Base-by-base conservation (phyloP, 2,797 vertebrate species). In the Enteromius mattozi region DNA sequence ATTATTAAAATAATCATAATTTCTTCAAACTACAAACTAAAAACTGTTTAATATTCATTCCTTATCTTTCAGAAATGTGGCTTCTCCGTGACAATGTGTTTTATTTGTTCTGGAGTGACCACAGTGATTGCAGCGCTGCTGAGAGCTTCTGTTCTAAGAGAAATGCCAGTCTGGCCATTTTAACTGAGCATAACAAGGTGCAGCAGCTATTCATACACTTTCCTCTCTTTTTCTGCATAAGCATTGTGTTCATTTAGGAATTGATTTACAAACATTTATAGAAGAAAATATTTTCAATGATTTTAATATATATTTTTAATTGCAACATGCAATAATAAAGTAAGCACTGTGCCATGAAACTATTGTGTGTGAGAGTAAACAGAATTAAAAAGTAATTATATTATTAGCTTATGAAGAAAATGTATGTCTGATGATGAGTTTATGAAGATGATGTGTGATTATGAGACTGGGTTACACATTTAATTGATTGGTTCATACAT, bases 31-130 rank as follows among this genome's bases (percentile, higher is more conserved):
- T 24, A 59, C 54, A 59, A 27, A 27, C 54, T 21, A 59, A 4
- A 24, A 61, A 2, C 56, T 9, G 24, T 24, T 24, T 24, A 24
- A 27, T 27, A 27, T 59, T 59, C n/a, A 59, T n/a, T 59, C 54
- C 54, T 5, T 7, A 35, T 30, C 10, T 79, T 86, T 68, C 61
- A 88, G 87, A 88, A 47, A 27, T 71, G 24, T 88, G 87, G 87
- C 42, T 75, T 47, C 87, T 88, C 21, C 33, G 76, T 70, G 51
- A 65, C 24, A 45, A 80, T 13, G 51, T 21, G 68, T 86, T 88
- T 33, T 88, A 86, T 66, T 82, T 86, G 70, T 86, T 88, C 80
- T 86, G 87, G 87, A 82, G 2, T n/a, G 19, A 70, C 2, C 12
- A 33, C 2, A 78, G 79, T 35, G 35, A 86, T 35, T 88, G 87